A percentile compares a stretch with the other conserved stretches of the same genome.
These are phyloP conservation scores for Dendrolimus pini DNA, from an alignment of 2,888 invertebrate genomes.

Conservation along the genomic window DNA sequence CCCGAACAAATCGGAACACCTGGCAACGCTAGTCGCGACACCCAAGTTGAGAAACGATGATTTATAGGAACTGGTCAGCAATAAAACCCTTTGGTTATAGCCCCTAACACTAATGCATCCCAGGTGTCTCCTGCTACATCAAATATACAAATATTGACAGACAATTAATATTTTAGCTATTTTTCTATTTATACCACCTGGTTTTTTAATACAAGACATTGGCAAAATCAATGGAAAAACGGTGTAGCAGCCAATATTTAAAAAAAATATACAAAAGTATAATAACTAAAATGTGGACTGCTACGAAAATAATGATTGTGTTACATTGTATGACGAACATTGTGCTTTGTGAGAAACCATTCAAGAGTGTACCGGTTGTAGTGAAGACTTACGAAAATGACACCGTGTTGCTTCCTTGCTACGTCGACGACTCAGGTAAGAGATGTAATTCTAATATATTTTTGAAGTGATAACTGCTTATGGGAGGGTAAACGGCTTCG, in stretches of 20 bases:
- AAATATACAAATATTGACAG: background rate
- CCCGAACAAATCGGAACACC: no score
- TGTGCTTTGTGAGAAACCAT: conserved; percentile 57
- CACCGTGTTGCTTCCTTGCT: conserved; percentile 86
- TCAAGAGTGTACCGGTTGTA: conserved; percentile 83
- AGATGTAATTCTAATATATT: background rate
- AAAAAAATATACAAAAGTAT: background rate
- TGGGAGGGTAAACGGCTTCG: no score
- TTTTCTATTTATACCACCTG: no score
- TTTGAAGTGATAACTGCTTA: no score
- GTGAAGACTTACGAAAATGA: conserved; percentile 87
- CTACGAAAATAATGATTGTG: conserved; percentile 16
- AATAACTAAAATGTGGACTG: conserved; percentile 19
- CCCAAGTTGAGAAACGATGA: no score
- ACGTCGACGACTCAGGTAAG: conserved; percentile 81
- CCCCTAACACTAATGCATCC: background rate
- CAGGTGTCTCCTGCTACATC: background rate
- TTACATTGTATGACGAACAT: conserved; percentile 13
- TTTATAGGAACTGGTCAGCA: no score
- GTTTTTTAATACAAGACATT: no score
- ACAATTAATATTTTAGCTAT: background rate
- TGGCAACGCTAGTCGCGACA: no score
- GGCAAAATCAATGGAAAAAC: no score
- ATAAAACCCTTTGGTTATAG: no score
- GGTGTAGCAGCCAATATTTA: no score